Evolutionary conservation across 2,113 vertebrate species (phyloP), one percentile per base, ranked within the genome.

Genomic region (Glaucidium brasilianum): DNA sequence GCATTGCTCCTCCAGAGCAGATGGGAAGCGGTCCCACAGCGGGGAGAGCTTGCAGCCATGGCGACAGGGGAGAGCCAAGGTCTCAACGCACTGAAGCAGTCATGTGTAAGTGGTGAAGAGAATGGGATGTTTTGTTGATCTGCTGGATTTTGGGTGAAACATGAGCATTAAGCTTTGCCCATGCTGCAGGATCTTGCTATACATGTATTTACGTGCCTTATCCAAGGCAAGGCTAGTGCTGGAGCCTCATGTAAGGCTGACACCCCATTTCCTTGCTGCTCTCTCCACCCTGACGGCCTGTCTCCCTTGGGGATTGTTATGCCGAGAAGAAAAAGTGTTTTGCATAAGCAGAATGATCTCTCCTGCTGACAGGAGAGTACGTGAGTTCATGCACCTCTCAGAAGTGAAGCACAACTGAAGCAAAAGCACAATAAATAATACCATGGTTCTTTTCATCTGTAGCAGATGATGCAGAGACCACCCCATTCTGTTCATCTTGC

Each of bases 281-380:
- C 34, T 63, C 25, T 39, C 21, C 20, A 20, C 47, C 27, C 20
- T 74, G 12, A 22, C 64, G 50, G 34, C 41, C 17, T 25, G 29
- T 53, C 15, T 39, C 23, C 35, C 17, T 27, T 45, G 32, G 3
- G 21, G 27, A 30, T 64, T 0, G 0, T 58, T 45, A 21, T 0
- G 0, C 22, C 10, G 26, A 53, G 60, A 55, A 41, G 74, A 53
- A 56, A 64, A 68, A 37, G 52, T 47, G 23, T 37, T 77, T 39
- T 49, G n/a, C 27, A 1, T 29, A 20, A 69, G 45, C n/a, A 55
- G 66, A 64, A 18, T 0, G 7, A 15, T 89, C 50, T 89, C 15
- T 59, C 6, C n/a, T n/a, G 30, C n/a, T 69, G 62, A 16, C 45
- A 17, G 30, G 3, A 41, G 58, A 41, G 8, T 25, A 12, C 0